Conservation (phyloP, 1,140 invertebrate species). For the Bombus sibiricus region DNA sequence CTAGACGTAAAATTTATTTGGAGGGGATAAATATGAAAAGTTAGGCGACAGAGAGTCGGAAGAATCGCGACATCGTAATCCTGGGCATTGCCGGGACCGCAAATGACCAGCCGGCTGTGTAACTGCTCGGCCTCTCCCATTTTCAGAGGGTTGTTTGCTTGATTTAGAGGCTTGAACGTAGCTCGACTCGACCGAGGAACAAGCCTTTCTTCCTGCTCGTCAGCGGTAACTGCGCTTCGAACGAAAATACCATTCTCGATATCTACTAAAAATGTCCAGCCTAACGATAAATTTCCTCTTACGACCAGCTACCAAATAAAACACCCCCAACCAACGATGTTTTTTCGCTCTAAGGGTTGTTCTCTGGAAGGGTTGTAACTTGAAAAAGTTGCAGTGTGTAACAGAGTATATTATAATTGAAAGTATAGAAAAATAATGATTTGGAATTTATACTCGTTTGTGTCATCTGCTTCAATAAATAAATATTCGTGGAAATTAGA, state of each 20-base stretch:
- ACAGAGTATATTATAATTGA: not conserved
- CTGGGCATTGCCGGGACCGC: constrained; percentile 67
- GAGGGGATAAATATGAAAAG: constrained; percentile 3
- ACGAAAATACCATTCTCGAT: constrained; percentile 15
- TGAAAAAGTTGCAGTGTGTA: too few species aligned
- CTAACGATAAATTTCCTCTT: constrained; percentile 30
- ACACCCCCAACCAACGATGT: too few species aligned
- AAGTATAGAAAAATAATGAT: not conserved
- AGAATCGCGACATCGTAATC: constrained; percentile 63
- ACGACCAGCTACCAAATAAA: constrained; percentile 8
- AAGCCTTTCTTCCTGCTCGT: constrained; percentile 69
- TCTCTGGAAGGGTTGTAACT: not conserved
- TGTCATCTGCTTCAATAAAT: too few species aligned
- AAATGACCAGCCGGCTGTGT: constrained; percentile 76
- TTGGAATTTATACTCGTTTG: not conserved
- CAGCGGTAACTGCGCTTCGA: constrained; percentile 19
- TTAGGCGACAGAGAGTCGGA: constrained; percentile 2
- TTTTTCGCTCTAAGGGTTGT: not conserved
- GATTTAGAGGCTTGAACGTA: constrained; percentile 74
- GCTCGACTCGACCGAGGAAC: constrained; percentile 57
- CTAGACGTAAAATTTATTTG: not conserved
- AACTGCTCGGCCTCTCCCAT: constrained; percentile 71
- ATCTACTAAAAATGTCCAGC: constrained; percentile 31
- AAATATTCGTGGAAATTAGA: too few species aligned
- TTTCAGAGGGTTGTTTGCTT: constrained; percentile 76